Evolutionary conservation across 2,113 vertebrate genomes (phyloP).

Genomic region (Xenus cinereus): DNA sequence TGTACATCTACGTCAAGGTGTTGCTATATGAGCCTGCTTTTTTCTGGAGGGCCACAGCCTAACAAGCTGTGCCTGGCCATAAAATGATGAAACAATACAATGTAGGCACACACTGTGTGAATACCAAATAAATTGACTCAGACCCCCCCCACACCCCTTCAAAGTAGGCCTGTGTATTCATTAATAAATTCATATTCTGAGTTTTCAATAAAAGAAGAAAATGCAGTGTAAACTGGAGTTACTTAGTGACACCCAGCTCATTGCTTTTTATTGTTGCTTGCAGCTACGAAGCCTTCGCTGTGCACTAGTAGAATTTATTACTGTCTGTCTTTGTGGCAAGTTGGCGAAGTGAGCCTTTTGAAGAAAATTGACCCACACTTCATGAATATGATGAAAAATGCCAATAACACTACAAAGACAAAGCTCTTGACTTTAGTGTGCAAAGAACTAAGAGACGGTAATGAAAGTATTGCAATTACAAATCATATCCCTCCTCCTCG

Average conservation of each 20-base stretch:
- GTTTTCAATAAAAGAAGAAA: constrained; percentile 88
- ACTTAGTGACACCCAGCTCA: constrained; percentile 88
- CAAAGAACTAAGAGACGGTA: constrained; percentile 79
- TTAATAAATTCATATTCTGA: constrained; percentile 95
- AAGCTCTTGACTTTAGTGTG: constrained; percentile 83
- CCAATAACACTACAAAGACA: constrained; percentile 87
- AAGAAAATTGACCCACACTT: constrained; percentile 89
- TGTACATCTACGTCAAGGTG: constrained; percentile 98
- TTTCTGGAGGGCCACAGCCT: constrained; percentile 90
- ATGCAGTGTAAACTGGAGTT: constrained; percentile 88
- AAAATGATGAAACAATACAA: constrained; percentile 89
- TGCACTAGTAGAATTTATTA: constrained; percentile 87
- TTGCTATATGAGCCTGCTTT: constrained; percentile 84
- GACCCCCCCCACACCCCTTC: constrained; percentile 59
- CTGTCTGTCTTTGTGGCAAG: constrained; percentile 86
- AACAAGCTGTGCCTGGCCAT: constrained; percentile 92
- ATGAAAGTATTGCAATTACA: constrained; percentile 83
- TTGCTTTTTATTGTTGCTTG: constrained; percentile 89
- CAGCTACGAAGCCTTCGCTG: constrained; percentile 83
- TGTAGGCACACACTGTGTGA: constrained; percentile 84
- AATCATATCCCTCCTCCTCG: constrained; percentile 67
- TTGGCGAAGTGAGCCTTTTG: constrained; percentile 86
- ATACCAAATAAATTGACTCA: constrained; percentile 90
- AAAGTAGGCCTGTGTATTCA: constrained; percentile 87
- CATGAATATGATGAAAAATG: constrained; percentile 92